These are phyloP conservation scores for Chaenogobius annularis DNA, from an alignment of 2,113 vertebrate genomes.

Conservation along the genomic window DNA sequence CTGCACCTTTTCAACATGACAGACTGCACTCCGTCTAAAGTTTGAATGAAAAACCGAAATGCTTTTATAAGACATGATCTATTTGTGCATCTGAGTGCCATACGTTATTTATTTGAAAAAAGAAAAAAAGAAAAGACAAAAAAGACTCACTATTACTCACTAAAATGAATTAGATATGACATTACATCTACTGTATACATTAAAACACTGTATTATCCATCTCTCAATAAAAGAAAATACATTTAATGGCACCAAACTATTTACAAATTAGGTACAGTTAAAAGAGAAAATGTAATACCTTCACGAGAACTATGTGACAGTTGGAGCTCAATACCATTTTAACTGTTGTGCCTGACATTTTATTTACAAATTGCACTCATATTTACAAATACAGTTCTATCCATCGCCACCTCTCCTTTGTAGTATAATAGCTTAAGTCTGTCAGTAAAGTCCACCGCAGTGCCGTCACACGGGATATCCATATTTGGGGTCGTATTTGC, in stretches of 20 bases:
- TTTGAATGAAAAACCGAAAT: conserved; percentile 13
- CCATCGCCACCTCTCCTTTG: conserved; percentile 4
- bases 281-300: conserved; percentile 17
- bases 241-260: neutral
- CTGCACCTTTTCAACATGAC: conserved; percentile 10
- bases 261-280: neutral
- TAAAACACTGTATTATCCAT: neutral
- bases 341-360: conserved; percentile 21
- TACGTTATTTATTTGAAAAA: neutral
- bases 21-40: conserved; percentile 2
- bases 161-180: neutral
- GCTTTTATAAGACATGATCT: neutral
- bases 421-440: conserved; percentile 5
- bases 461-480: conserved; percentile 72
- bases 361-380: conserved; percentile 15
- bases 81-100: neutral
- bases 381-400: neutral
- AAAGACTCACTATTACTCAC: no score
- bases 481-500: conserved; percentile 68
- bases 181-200: neutral
- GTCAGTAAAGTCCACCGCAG: conserved; percentile 3
- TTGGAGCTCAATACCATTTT: conserved; percentile 5
- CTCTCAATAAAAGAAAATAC: neutral
- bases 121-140: no score
- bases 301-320: neutral